Conservation (phyloP, 2,888 invertebrate species). For the Piscicola geometra region DNA sequence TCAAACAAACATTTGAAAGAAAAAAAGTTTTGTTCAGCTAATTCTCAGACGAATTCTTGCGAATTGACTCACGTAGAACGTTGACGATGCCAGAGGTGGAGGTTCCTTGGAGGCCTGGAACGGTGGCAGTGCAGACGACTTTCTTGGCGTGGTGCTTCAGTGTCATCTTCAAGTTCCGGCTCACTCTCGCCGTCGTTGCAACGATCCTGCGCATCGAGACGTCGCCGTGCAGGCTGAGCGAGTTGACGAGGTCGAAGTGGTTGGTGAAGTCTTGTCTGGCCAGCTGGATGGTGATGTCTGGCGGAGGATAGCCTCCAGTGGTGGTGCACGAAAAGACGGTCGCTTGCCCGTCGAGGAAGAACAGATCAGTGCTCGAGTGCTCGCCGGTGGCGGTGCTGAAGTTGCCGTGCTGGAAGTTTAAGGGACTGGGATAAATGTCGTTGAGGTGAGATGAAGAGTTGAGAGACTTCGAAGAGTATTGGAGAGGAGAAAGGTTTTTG, state of each 20-base stretch:
- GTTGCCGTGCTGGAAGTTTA: background rate
- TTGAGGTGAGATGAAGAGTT: too few species aligned
- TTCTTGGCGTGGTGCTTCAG: slow-evolving; percentile 27
- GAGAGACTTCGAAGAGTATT: too few species aligned
- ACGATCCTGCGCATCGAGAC: slow-evolving; percentile 20
- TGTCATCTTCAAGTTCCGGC: background rate
- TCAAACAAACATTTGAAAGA: background rate
- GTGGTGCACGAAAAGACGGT: slow-evolving; percentile 28
- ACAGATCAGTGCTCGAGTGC: background rate
- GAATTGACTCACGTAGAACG: slow-evolving; percentile 28
- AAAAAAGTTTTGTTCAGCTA: background rate
- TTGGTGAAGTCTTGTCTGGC: slow-evolving; percentile 29
- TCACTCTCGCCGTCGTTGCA: background rate
- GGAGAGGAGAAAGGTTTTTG: background rate
- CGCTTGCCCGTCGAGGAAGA: slow-evolving; percentile 21
- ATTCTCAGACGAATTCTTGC: background rate
- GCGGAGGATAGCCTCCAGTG: slow-evolving; percentile 35
- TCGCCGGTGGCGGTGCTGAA: background rate
- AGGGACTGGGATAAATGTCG: too few species aligned
- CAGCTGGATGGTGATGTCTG: slow-evolving; percentile 31
- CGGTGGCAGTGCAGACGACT: slow-evolving; percentile 28
- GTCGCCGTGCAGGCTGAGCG: slow-evolving; percentile 14
- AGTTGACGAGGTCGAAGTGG: slow-evolving; percentile 24
- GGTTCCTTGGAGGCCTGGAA: slow-evolving; percentile 27
- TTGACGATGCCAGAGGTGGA: slow-evolving; percentile 25